Conservation (phyloP, 1,140 invertebrate genomes). For the Linepithema humile region DNA sequence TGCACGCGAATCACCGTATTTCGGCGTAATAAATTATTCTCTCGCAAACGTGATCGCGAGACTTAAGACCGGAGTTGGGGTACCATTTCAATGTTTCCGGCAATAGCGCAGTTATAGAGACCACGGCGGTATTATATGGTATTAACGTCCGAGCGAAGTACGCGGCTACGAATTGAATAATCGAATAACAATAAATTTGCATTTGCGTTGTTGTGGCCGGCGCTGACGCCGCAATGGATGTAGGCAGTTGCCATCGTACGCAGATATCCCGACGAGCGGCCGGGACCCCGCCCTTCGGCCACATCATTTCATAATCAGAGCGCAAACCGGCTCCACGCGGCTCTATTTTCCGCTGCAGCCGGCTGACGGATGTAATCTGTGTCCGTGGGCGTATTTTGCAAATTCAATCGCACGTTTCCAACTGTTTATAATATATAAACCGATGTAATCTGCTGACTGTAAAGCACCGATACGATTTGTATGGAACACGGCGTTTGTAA, state of each 20-base stretch:
- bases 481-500: slow-evolving; percentile 43
- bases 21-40: slow-evolving; percentile 48
- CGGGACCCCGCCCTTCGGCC: slow-evolving; percentile 71
- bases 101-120: slow-evolving; percentile 56
- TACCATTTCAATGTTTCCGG: slow-evolving; percentile 49
- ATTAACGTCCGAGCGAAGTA: slow-evolving; percentile 79
- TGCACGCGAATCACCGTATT: neutral
- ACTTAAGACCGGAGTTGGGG: slow-evolving; percentile 48
- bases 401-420: slow-evolving; percentile 56
- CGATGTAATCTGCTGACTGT: slow-evolving; percentile 39
- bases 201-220: slow-evolving; percentile 81
- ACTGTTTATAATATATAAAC: slow-evolving; percentile 55
- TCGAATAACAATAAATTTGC: slow-evolving; percentile 84
- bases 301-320: slow-evolving; percentile 82
- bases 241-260: slow-evolving; percentile 75
- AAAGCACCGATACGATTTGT: slow-evolving; percentile 47
- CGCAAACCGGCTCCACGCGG: slow-evolving; percentile 77
- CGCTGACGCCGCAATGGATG: slow-evolving; percentile 78
- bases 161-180: slow-evolving; percentile 80
- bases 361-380: slow-evolving; percentile 69
- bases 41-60: slow-evolving; percentile 27
- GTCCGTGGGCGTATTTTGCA: slow-evolving; percentile 57
- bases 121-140: slow-evolving; percentile 73
- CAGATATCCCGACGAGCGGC: slow-evolving; percentile 62
- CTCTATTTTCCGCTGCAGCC: slow-evolving; percentile 59